These are phyloP conservation scores for Hipposideros larvatus DNA, from an alignment of 2,797 vertebrate species.

Conservation along the genomic window DNA sequence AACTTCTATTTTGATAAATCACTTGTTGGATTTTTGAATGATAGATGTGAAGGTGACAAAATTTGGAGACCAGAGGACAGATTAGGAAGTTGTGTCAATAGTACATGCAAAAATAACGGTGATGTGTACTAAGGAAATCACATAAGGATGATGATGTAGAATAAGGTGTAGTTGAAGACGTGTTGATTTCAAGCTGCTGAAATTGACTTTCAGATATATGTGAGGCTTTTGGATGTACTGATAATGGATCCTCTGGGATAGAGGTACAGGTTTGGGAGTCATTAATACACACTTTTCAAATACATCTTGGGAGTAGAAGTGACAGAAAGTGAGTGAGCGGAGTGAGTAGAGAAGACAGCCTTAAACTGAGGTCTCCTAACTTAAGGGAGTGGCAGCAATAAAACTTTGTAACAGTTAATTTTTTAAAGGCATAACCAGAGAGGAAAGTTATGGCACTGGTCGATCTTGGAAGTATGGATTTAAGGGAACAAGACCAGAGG, in stretches of 20 bases:
- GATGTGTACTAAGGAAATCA: neutral
- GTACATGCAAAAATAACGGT: neutral
- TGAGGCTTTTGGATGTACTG: neutral
- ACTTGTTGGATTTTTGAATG: neutral
- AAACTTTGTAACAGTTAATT: neutral
- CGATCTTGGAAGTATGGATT: neutral
- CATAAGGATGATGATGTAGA: neutral
- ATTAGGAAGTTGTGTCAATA: neutral
- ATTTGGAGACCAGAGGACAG: conserved; percentile 1
- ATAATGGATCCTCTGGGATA: neutral
- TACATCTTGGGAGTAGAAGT: neutral
- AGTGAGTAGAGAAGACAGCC: neutral
- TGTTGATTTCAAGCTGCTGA: neutral
- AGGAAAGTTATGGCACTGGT: neutral
- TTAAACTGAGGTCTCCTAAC: neutral
- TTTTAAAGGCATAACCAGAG: conserved; percentile 23
- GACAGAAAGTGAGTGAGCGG: neutral
- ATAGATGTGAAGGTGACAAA: neutral
- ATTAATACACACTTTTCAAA: neutral
- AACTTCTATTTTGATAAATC: neutral
- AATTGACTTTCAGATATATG: neutral
- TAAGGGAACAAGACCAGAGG: neutral
- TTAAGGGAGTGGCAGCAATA: neutral
- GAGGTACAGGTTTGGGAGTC: neutral
- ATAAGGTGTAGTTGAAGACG: neutral